A percentile compares a stretch with the other conserved stretches of the same genome.
These are phyloP conservation scores for Chaetops frenatus DNA, from an alignment of 2,113 vertebrate genomes.

Conservation along the genomic window DNA sequence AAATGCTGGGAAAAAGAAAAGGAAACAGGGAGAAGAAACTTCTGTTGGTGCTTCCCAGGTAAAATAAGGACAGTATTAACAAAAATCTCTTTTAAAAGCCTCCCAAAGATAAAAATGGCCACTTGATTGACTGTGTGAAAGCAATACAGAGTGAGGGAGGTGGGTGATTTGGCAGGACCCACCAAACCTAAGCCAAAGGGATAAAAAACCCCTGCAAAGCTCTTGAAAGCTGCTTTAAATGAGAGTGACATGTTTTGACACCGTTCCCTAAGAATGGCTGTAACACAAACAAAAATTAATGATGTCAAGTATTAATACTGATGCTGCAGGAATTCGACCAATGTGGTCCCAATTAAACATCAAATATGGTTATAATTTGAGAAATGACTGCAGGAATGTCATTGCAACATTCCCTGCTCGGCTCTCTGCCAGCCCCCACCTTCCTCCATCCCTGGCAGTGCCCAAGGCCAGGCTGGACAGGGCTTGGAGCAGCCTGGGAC, in stretches of 20 bases:
- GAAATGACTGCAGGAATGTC: neutral
- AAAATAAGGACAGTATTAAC: neutral
- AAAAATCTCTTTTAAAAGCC: neutral
- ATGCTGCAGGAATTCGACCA: neutral
- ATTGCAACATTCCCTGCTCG: neutral
- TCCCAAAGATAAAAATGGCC: neutral
- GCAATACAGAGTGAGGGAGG: neutral
- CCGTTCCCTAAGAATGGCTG: neutral
- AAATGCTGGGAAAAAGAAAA: neutral
- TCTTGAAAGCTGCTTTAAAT: neutral
- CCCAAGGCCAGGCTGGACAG: fast-evolving
- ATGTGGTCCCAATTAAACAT: slow-evolving; percentile 13
- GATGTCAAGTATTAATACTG: neutral
- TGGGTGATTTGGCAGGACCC: neutral
- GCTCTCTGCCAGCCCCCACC: neutral
- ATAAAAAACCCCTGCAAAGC: neutral
- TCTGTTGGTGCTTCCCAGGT: neutral
- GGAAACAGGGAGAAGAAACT: neutral
- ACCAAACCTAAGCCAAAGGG: neutral
- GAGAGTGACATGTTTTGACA: neutral
- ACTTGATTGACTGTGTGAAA: neutral
- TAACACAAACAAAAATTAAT: neutral
- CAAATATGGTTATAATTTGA: neutral
- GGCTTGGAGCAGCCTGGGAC: neutral
- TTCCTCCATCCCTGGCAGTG: neutral